A percentile compares a stretch with the other conserved stretches of the same genome.
Conservation (phyloP, 2,888 invertebrate species). For the Nymphalis urticae region DNA sequence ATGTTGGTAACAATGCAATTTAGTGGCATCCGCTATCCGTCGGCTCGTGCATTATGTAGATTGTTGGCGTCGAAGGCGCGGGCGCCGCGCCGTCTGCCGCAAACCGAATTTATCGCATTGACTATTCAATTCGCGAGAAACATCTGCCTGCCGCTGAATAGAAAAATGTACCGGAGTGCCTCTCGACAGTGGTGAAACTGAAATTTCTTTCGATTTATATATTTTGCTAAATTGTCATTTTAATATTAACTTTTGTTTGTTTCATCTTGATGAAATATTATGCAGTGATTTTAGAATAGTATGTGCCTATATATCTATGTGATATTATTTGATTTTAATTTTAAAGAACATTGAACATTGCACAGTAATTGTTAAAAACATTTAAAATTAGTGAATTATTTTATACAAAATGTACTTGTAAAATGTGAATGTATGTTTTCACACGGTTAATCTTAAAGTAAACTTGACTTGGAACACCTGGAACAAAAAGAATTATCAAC, state of each 20-base stretch:
- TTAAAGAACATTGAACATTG: no score
- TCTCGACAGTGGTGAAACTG: slow-evolving; percentile 45
- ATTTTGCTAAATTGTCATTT: background rate
- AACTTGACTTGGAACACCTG: no score
- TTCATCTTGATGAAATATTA: background rate
- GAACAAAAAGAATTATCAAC: no score
- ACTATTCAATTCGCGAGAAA: slow-evolving; percentile 73
- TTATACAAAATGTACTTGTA: no score
- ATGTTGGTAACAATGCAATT: slow-evolving; percentile 44
- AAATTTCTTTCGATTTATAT: slow-evolving; percentile 27
- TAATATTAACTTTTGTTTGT: background rate
- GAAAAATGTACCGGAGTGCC: slow-evolving; percentile 52
- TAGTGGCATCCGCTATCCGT: slow-evolving; percentile 39
- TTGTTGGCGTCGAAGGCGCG: slow-evolving; percentile 54
- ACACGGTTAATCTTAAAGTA: no score
- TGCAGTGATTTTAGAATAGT: no score
- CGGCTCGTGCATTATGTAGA: slow-evolving; percentile 71
- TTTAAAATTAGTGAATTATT: no score
- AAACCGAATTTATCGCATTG: slow-evolving; percentile 79
- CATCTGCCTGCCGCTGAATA: slow-evolving; percentile 66
- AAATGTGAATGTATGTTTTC: no score
- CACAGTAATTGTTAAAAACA: no score
- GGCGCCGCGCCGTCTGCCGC: slow-evolving; percentile 58
- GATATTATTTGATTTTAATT: no score
- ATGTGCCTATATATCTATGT: no score